These are phyloP conservation scores for Drosophila kuntzei DNA, from an alignment of 2,888 invertebrate genomes.

Conservation along the genomic window DNA sequence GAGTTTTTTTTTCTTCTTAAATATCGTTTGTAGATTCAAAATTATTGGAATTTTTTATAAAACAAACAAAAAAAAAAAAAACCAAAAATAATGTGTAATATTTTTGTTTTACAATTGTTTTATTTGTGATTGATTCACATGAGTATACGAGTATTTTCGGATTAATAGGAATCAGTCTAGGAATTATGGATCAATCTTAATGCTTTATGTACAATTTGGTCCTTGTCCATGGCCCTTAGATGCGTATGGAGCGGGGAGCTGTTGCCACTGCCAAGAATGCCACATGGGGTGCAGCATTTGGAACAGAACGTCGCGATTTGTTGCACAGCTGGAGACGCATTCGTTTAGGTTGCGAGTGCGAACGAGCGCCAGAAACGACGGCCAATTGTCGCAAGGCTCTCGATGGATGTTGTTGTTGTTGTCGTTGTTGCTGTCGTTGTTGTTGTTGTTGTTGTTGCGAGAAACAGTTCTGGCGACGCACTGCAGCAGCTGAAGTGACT, in stretches of 20 bases:
- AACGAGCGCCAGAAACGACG: neutral
- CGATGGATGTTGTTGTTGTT: neutral
- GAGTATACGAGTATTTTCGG: constrained; percentile 6
- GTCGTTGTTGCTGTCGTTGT: constrained; percentile 22
- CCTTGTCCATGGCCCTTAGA: constrained; percentile 22
- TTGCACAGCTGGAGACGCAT: constrained; percentile 24
- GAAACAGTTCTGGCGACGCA: constrained; percentile 47
- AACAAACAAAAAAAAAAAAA: neutral
- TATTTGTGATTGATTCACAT: constrained; percentile 7
- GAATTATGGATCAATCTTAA: constrained; percentile 45
- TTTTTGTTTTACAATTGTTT: neutral
- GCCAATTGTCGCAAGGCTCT: constrained; percentile 1
- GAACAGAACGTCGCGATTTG: constrained; percentile 19
- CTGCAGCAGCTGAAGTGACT: constrained; percentile 3
- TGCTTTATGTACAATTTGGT: constrained; percentile 28
- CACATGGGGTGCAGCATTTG: constrained; percentile 6
- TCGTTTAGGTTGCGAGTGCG: constrained; percentile 33
- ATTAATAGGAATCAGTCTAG: constrained; percentile 19
- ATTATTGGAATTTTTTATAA: too few species aligned
- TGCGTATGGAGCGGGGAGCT: constrained; percentile 56
- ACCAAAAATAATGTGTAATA: neutral
- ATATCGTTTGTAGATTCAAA: too few species aligned
- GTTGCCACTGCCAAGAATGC: constrained; percentile 11
- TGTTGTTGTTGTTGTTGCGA: constrained; percentile 20
- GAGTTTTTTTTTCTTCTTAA: too few species aligned